phyloP scores from a whole-genome alignment of 2,797 vertebrate genomes.

The Mormyrops boulengeri region DNA sequence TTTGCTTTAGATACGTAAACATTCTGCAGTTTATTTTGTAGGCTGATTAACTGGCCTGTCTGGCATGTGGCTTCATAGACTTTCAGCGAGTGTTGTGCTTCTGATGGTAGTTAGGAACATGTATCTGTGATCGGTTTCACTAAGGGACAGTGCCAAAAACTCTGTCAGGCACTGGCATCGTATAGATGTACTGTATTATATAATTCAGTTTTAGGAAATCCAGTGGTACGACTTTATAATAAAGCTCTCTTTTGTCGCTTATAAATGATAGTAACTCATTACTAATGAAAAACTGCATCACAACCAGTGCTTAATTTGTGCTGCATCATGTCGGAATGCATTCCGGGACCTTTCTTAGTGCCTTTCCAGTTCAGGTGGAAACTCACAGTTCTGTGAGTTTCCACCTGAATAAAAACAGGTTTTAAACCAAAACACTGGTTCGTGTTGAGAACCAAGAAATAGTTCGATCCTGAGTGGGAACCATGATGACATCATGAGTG shows the following conservation, averaged over 20 bases:
- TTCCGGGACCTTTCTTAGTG: background rate
- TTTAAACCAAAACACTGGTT: background rate
- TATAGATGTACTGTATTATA: background rate
- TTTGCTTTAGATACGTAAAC: constrained; percentile 19
- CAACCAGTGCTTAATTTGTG: background rate
- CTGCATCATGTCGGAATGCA: background rate
- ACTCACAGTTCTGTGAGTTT: background rate
- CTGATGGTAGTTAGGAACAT: background rate
- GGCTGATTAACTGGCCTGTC: background rate
- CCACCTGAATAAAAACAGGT: background rate
- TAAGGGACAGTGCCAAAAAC: background rate
- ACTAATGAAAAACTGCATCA: background rate
- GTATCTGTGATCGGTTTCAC: background rate
- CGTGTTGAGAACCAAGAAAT: background rate
- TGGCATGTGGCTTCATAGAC: background rate
- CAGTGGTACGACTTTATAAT: background rate
- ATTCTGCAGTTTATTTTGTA: constrained; percentile 19
- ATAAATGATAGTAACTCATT: background rate
- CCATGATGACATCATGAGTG: background rate
- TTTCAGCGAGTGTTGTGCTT: background rate
- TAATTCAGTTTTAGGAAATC: background rate
- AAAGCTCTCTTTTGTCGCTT: background rate
- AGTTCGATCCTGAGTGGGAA: background rate
- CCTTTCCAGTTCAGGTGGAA: background rate
- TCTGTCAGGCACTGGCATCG: background rate